Base-by-base conservation (phyloP, 1,140 invertebrate species). In the Campoletis sonorensis region DNA sequence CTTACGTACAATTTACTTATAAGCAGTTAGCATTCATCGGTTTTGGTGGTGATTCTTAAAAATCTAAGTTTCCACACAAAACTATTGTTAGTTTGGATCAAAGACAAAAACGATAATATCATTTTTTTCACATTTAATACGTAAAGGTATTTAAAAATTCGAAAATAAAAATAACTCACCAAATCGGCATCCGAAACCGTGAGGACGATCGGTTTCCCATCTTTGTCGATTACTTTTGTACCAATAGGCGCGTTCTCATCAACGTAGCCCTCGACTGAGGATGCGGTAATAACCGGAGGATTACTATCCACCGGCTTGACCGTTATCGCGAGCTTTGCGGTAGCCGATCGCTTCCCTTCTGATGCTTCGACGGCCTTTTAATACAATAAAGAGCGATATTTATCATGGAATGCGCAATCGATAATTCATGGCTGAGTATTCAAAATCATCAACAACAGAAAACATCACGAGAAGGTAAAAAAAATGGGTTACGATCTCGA, bases 171-270 rank as follows among this genome's bases (percentile, higher is more conserved):
- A 21, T 21, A 11, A 92, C 92, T 94, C 86, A 97, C 96, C 92
- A 97, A 92, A 93, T 98, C 97, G 16, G 95, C 95, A 90, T 98
- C 97, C 11, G 95, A 94, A 16, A 97, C 96, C 8, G 93, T 94
- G 45, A 98, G 93, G 13, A 92, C 91, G 61, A 98, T 94, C 0
- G 96, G 96, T 26, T 93, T 92, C 30, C 94, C 94, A 49, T 93
- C 91, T 1, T 88, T 88, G 84, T 97, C 95, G 51, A 97, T 87
- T 10, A 98, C 96, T 88, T 94, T 94, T 3, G 97, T 97, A 21
- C 97, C 97, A 64, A 97, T 93, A 0, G 96, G 94, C 0, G 97
- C 95, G 87, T 97, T 98, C 90, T 98, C 97, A 85, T 96, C 94
- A 0, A 97, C 96, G 85, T 94, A 95, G 1, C 97, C 97, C 86